phyloP scores from a whole-genome alignment of 2,797 vertebrate genomes.

The Pampus argenteus region DNA sequence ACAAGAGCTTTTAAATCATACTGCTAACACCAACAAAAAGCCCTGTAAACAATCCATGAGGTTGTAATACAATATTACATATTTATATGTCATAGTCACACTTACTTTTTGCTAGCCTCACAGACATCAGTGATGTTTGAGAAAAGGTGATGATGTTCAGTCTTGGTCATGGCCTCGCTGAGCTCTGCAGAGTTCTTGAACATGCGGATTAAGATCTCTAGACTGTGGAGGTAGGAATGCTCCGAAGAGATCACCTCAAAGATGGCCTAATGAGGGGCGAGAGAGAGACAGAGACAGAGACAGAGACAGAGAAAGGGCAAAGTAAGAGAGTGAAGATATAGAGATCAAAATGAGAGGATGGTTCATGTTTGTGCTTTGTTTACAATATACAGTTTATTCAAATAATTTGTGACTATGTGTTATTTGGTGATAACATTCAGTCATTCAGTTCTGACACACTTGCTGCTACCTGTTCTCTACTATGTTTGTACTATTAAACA shows the following conservation, averaged over 20 bases:
- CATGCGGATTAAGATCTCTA: slow-evolving; percentile 95
- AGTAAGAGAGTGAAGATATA: neutral
- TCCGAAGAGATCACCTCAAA: slow-evolving; percentile 99
- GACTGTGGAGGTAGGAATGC: slow-evolving; percentile 96
- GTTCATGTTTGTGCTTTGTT: neutral
- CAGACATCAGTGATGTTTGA: slow-evolving; percentile 96
- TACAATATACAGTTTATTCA: neutral
- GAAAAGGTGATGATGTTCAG: slow-evolving; percentile 96
- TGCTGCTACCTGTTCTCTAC: slow-evolving; percentile 7
- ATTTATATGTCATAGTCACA: neutral
- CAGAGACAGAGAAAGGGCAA: neutral
- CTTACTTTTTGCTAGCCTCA: slow-evolving; percentile 95
- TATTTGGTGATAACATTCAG: no score
- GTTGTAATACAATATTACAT: neutral
- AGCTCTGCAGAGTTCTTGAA: slow-evolving; percentile 95
- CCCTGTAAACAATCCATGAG: neutral
- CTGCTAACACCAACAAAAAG: neutral
- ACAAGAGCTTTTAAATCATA: no score
- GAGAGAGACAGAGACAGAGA: neutral
- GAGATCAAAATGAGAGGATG: neutral
- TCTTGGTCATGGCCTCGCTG: slow-evolving; percentile 95
- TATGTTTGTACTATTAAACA: slow-evolving; percentile 39
- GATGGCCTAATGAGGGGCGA: slow-evolving; percentile 86
- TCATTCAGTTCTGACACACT: slow-evolving; percentile 14
- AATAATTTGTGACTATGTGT: neutral